These are phyloP conservation scores for Dryobota labecula DNA, from an alignment of 2,888 invertebrate genomes.

Conservation along the genomic window DNA sequence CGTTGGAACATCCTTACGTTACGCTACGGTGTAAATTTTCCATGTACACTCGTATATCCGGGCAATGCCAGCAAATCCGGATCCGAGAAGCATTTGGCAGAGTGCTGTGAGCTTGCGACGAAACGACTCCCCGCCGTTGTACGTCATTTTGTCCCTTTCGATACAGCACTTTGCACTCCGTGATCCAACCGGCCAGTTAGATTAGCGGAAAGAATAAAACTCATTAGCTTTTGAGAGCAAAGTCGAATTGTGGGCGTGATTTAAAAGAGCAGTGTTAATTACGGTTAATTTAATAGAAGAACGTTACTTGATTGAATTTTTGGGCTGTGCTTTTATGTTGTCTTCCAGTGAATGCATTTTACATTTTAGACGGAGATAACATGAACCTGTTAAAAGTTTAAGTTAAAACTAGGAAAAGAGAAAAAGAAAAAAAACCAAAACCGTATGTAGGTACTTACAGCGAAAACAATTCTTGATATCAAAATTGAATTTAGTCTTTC, in stretches of 20 bases:
- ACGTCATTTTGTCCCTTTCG: constrained; percentile 80
- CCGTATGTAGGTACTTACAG: not conserved
- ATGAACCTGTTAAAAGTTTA: not conserved
- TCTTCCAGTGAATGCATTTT: not conserved
- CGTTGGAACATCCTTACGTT: constrained; percentile 14
- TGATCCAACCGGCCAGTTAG: constrained; percentile 68
- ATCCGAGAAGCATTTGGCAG: constrained; percentile 84
- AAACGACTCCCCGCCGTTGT: constrained; percentile 74
- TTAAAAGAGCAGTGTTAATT: constrained; percentile 29
- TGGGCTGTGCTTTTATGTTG: not conserved
- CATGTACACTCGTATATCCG: constrained; percentile 73
- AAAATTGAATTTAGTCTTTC: constrained; percentile 2
- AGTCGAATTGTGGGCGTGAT: constrained; percentile 34
- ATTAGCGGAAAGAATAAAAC: constrained; percentile 62
- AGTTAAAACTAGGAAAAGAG: not conserved
- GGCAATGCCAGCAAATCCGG: constrained; percentile 83
- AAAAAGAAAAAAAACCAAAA: not conserved
- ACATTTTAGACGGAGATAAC: not conserved
- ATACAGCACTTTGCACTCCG: constrained; percentile 87
- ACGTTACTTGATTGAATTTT: not conserved
- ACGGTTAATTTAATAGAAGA: constrained; percentile 14
- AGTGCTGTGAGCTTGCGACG: constrained; percentile 77
- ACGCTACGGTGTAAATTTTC: constrained; percentile 69
- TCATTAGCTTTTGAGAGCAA: constrained; percentile 61
- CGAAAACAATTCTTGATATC: not conserved